A percentile compares a stretch with the other conserved stretches of the same genome.
phyloP scores from a whole-genome alignment of 1,140 invertebrate species.

The Drosophila watanabei region DNA sequence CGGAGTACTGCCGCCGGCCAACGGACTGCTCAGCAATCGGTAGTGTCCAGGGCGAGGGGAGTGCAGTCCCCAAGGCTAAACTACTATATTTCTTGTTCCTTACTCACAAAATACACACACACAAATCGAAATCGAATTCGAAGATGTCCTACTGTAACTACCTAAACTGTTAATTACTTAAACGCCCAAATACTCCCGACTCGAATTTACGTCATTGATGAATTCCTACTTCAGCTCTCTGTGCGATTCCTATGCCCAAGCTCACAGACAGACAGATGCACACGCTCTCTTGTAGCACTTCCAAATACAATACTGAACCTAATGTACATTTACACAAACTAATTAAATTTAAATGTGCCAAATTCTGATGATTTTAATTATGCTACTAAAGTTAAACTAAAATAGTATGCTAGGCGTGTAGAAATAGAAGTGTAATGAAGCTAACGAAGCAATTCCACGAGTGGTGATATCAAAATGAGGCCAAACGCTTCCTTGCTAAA shows the following conservation, averaged over 20 bases:
- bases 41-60: constrained; percentile 45
- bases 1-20: constrained; percentile 74
- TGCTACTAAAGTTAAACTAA: constrained; percentile 52
- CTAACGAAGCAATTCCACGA: constrained; percentile 73
- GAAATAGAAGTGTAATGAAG: constrained; percentile 68
- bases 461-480: constrained; percentile 81
- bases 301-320: constrained; percentile 76
- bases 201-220: constrained; percentile 72
- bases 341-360: constrained; percentile 84
- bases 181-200: constrained; percentile 58
- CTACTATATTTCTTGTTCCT: constrained; percentile 79
- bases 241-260: constrained; percentile 74
- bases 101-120: constrained; percentile 62
- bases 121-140: constrained; percentile 15
- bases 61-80: constrained; percentile 38
- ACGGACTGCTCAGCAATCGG: constrained; percentile 79
- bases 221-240: constrained; percentile 82
- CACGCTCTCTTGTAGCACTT: constrained; percentile 62
- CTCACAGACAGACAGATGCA: constrained; percentile 35
- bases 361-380: constrained; percentile 66
- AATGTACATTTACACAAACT: constrained; percentile 61
- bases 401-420: constrained; percentile 39
- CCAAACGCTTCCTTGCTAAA: constrained; percentile 76
- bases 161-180: constrained; percentile 36
- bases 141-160: constrained; percentile 38